These are phyloP conservation scores for Gastracanthus pulcherrimus DNA, from an alignment of 2,888 invertebrate species.

Conservation along the genomic window DNA sequence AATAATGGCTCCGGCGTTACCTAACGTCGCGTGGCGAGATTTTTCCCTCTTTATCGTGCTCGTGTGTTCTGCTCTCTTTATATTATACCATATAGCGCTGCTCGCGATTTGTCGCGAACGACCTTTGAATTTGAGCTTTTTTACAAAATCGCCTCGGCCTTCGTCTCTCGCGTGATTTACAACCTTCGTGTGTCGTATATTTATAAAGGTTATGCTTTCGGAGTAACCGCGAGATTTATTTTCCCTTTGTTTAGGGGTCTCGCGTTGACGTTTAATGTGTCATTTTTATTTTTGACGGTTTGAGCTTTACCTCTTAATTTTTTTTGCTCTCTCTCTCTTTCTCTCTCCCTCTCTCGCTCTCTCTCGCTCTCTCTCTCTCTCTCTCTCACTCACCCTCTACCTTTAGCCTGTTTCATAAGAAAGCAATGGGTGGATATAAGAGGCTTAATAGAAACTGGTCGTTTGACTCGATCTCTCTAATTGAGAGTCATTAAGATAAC, in stretches of 20 bases:
- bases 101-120: constrained; percentile 27
- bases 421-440: too few species aligned
- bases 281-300: constrained; percentile 26
- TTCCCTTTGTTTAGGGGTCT: neutral
- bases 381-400: too few species aligned
- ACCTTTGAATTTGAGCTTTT: constrained; percentile 9
- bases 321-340: neutral
- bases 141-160: constrained; percentile 3
- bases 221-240: constrained; percentile 42
- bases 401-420: too few species aligned
- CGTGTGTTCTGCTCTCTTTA: neutral
- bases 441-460: neutral
- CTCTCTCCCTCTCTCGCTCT: too few species aligned
- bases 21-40: too few species aligned
- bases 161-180: constrained; percentile 24
- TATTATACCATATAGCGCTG: too few species aligned
- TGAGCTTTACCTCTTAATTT: too few species aligned
- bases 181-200: constrained; percentile 1
- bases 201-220: constrained; percentile 42
- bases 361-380: too few species aligned
- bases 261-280: constrained; percentile 34
- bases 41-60: neutral
- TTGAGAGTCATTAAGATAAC: neutral
- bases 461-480: neutral
- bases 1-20: too few species aligned